Evolutionary conservation across 2,113 vertebrate species (phyloP), one percentile per base, ranked within the genome.

Genomic region (Drymodes brunneopygia): DNA sequence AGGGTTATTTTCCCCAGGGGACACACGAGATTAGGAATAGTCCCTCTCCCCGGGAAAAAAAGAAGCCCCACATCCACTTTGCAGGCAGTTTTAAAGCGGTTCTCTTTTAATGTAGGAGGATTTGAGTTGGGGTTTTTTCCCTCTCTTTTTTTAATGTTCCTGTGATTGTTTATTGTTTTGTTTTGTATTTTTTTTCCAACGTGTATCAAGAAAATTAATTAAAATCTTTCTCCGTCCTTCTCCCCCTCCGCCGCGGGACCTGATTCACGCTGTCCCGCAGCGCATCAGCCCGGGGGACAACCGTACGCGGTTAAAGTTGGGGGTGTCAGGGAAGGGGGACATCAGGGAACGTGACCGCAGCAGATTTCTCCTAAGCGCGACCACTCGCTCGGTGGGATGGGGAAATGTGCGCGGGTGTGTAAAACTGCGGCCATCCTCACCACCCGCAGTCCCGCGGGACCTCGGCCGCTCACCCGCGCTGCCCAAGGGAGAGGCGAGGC

Each of bases 211-310:
- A 74, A 89, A 53, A 73, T 47, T n/a, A 27, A 23, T 69, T 50
- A 31, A 88, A 53, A 11, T 15, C 53, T 81, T 87, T 56, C 33
- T 75, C 38, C 28, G 38, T 47, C 8, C 27, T 44, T 28, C 25
- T 42, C 5, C 4, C 15, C 2, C 11, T 12, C 29, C 8, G 1
- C n/a, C 4, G 8, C 15, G 5, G 29, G 7, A 53, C 19, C n/a
- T 25, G 0, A 22, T 61, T 60, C 72, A 21, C 14, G 8, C 44
- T 62, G 51, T 61, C 69, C 45, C 17, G 13, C 64, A 42, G 54
- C 3, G 9, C 66, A 47, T 58, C 54, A 62, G 12, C 38, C n/a
- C 62, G 3, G 35, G 11, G 14, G 36, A 48, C 60, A 57, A 42
- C 36, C 3, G 40, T 21, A 3, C 28, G n/a, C 12, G 17, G 12